Evolutionary conservation across 2,797 vertebrate species (phyloP).

Genomic region (Huso huso): DNA sequence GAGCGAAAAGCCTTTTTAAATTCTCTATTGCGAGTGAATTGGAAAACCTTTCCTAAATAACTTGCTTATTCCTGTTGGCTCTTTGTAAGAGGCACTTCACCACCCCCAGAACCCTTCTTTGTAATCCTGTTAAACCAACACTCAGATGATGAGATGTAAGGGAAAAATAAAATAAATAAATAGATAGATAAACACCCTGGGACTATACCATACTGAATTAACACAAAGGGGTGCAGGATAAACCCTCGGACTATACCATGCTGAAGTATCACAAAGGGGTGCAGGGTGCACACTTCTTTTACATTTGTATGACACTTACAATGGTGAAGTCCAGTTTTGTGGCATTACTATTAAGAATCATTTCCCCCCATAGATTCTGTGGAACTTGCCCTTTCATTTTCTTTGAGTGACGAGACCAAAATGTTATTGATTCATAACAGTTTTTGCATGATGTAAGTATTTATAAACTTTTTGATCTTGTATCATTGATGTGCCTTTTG

Average conservation of each 20-base stretch:
- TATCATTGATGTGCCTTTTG: background rate
- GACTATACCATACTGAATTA: background rate
- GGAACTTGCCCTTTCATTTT: too few relatives aligned
- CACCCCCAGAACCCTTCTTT: slow-evolving; percentile 29
- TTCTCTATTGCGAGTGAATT: slow-evolving; percentile 6
- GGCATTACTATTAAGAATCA: too few relatives aligned
- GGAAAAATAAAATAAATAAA: slow-evolving; percentile 16
- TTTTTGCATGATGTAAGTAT: too few relatives aligned
- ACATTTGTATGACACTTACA: too few relatives aligned
- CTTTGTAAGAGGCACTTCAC: slow-evolving; percentile 26
- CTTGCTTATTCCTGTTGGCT: slow-evolving; percentile 8
- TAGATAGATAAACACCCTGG: slow-evolving; percentile 10
- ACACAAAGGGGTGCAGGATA: too few relatives aligned
- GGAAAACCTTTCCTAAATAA: slow-evolving; percentile 17
- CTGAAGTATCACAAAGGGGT: background rate
- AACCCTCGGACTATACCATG: background rate
- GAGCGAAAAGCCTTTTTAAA: slow-evolving; percentile 4
- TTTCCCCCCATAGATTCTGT: too few relatives aligned
- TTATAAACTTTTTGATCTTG: too few relatives aligned
- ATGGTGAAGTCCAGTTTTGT: too few relatives aligned
- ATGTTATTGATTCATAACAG: too few relatives aligned
- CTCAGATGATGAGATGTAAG: slow-evolving; percentile 53
- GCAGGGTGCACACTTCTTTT: too few relatives aligned
- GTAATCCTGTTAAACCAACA: slow-evolving; percentile 50
- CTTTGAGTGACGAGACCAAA: too few relatives aligned